Evolutionary conservation across 2,113 vertebrate genomes (phyloP), one percentile per base, ranked within the genome.

Genomic region (Cichladusa arquata): DNA sequence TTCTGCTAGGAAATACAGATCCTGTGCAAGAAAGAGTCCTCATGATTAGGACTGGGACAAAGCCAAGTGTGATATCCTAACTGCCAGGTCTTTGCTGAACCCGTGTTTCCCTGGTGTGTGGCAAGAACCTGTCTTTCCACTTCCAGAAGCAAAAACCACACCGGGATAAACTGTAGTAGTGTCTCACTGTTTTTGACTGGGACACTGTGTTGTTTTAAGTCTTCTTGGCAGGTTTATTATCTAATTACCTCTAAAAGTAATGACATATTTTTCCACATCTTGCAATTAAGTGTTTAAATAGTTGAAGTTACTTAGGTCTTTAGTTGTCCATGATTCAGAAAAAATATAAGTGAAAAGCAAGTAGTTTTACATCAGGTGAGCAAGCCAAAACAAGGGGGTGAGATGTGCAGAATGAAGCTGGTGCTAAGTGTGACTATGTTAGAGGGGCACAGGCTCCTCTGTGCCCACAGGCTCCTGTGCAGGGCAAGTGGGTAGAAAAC

Each of bases 61-160:
- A 64, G 25, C 33, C 0, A 0, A 34, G 5, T 42, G 42, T 48
- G 7, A 36, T 31, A 78, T 4, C 12, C 6, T 54, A 71, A 44
- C 0, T 54, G 19, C 19, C 44, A 54, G 25, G 38, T 72, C 33
- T 91, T 71, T 80, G 62, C 33, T 50, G 34, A 88, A 38, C 33
- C 58, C 28, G 6, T 64, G 22, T 65, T 95, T 60, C 66, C 17
- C 17, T 4, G 9, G 11, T n/a, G 18, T 12, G 5, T 56, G 23
- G 28, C n/a, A 36, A 70, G 47, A 70, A 57, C 45, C 38, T 50
- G 2, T 33, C 44, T 69, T 71, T 88, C 33, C 3, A 22, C 31
- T 53, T 88, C 10, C 70, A 85, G 57, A 64, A 88, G 25, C 13
- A 53, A 26, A 85, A 65, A 70, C 7, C 15, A 74, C 16, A 10